These are phyloP conservation scores for Caerostris darwini DNA, from an alignment of 1,140 invertebrate species.

Conservation along the genomic window DNA sequence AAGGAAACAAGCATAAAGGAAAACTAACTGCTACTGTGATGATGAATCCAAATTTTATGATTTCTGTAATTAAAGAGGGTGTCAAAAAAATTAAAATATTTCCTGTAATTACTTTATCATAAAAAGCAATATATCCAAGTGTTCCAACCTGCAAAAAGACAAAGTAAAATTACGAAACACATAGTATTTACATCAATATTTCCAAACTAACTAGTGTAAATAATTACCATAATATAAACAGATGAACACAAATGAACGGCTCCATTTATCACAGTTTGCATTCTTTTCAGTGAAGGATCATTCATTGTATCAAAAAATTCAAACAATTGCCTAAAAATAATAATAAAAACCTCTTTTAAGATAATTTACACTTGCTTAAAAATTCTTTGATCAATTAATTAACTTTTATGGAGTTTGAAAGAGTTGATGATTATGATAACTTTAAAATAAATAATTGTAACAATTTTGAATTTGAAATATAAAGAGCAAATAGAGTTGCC, in stretches of 20 bases:
- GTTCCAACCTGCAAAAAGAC: constrained; percentile 87
- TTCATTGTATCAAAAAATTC: constrained; percentile 94
- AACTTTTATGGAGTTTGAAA: too few species aligned
- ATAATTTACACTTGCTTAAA: background rate
- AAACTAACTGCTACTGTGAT: constrained; percentile 97
- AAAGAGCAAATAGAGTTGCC: too few species aligned
- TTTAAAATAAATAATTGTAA: too few species aligned
- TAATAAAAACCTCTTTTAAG: constrained; percentile 34
- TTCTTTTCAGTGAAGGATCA: constrained; percentile 92
- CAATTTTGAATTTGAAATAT: too few species aligned
- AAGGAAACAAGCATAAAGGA: constrained; percentile 97
- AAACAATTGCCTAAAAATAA: constrained; percentile 91
- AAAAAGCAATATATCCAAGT: constrained; percentile 97
- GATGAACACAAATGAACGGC: constrained; percentile 85
- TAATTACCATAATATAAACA: constrained; percentile 74
- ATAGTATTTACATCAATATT: background rate
- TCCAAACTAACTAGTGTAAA: background rate
- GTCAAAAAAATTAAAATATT: constrained; percentile 94
- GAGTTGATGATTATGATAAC: too few species aligned
- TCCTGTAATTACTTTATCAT: constrained; percentile 86
- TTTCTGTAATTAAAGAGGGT: constrained; percentile 89
- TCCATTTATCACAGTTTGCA: constrained; percentile 92
- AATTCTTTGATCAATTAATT: background rate
- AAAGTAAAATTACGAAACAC: background rate
- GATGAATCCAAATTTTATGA: constrained; percentile 96